Conservation (phyloP, 1,140 invertebrate genomes). For the Ostrea edulis region DNA sequence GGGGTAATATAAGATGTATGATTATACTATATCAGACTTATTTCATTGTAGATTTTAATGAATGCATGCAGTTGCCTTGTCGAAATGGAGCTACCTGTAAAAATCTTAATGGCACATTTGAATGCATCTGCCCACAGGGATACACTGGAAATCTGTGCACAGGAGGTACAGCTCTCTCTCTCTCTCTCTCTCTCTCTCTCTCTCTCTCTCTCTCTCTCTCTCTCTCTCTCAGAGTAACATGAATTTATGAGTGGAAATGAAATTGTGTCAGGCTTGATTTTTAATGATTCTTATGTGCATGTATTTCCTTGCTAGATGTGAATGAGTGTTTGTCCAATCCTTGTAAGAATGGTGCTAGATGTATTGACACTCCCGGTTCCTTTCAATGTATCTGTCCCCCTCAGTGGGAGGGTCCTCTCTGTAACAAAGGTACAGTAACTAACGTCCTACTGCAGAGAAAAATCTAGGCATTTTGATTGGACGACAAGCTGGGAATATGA, state of each 20-base stretch:
- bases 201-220: slow-evolving; percentile 1
- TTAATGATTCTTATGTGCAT: background rate
- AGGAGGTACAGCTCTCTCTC: slow-evolving; percentile 18
- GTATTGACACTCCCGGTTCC: slow-evolving; percentile 78
- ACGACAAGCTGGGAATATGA: too few relatives aligned
- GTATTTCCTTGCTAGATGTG: slow-evolving; percentile 60
- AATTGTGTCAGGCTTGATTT: background rate
- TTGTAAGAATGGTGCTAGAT: slow-evolving; percentile 89
- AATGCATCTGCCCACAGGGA: slow-evolving; percentile 58
- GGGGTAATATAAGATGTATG: background rate
- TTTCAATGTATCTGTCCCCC: slow-evolving; percentile 49
- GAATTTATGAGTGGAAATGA: background rate
- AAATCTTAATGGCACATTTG: slow-evolving; percentile 37
- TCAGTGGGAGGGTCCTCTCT: slow-evolving; percentile 59
- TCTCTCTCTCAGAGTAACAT: background rate
- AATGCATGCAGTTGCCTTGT: slow-evolving; percentile 58
- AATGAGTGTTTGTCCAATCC: slow-evolving; percentile 90
- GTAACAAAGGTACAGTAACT: slow-evolving; percentile 48
- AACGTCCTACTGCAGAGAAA: too few relatives aligned
- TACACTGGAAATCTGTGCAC: slow-evolving; percentile 58
- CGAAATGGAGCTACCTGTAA: slow-evolving; percentile 52
- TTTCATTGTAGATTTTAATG: slow-evolving; percentile 61
- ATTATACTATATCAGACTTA: background rate
- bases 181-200: background rate
- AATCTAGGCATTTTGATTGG: too few relatives aligned